A percentile compares a stretch with the other conserved stretches of the same genome.
Conservation (phyloP, 2,797 vertebrate species). For the Simalia tracyae region DNA sequence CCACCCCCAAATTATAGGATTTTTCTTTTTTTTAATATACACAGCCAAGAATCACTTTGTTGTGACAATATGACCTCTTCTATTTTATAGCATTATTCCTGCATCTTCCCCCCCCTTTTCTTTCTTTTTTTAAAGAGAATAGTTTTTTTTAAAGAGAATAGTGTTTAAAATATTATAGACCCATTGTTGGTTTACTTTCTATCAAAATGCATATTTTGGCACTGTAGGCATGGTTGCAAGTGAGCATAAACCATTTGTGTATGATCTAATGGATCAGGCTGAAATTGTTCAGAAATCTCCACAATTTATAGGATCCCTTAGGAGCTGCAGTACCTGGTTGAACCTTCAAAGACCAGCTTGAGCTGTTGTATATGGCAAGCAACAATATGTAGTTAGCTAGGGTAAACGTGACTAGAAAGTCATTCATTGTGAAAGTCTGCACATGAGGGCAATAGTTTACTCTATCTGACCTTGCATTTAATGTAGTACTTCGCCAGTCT, state of each 20-base stretch:
- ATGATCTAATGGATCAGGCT: not conserved
- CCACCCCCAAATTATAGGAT: not conserved
- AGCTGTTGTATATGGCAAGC: not conserved
- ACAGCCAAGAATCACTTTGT: conserved; percentile 54
- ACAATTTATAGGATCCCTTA: not conserved
- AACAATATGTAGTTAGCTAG: not conserved
- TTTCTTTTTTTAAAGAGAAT: not conserved
- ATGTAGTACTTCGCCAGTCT: not conserved
- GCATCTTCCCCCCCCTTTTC: not conserved
- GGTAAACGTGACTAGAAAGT: not conserved
- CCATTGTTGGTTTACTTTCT: not conserved
- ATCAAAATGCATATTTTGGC: not conserved
- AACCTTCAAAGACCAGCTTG: not conserved
- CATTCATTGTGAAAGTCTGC: not conserved
- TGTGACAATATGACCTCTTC: conserved; percentile 39
- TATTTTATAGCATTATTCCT: conserved; percentile 37
- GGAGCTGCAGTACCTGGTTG: not conserved
- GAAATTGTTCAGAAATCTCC: too few relatives aligned
- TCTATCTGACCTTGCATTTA: not conserved
- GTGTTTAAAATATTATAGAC: not conserved
- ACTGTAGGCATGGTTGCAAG: not conserved
- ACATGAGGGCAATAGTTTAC: not conserved
- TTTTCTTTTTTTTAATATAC: conserved; percentile 26
- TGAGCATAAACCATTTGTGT: not conserved
- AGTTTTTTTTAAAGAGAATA: not conserved